Evolutionary conservation across 2,888 invertebrate species (phyloP).

Genomic region (Rhagonycha lutea): DNA sequence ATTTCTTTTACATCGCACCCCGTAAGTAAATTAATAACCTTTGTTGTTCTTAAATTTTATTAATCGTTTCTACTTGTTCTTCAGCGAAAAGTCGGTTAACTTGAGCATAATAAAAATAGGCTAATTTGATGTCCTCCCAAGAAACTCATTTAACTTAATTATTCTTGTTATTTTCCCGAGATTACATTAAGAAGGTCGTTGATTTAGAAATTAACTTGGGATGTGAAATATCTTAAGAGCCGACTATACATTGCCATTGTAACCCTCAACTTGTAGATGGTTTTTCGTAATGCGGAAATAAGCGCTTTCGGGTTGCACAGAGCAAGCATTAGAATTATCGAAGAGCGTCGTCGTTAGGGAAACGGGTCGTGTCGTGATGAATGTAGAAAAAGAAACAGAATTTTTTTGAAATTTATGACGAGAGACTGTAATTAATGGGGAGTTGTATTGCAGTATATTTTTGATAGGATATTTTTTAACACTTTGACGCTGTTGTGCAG

Average conservation of each 20-base stretch:
- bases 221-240: not conserved
- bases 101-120: not conserved
- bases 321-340: not conserved
- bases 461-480: slow-evolving; percentile 26
- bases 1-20: not conserved
- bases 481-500: slow-evolving; percentile 14
- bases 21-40: not conserved
- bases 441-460: slow-evolving; percentile 1
- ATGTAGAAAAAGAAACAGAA: not conserved
- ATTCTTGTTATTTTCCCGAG: not conserved
- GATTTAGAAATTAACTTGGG: not conserved
- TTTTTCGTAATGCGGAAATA: not conserved
- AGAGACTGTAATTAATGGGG: not conserved
- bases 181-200: not conserved
- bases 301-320: not conserved
- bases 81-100: not conserved
- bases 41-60: too few species aligned
- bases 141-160: not conserved
- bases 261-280: not conserved
- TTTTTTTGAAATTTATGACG: not conserved
- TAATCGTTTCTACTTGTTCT: not conserved
- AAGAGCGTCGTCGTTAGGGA: not conserved
- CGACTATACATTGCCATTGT: not conserved
- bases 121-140: not conserved
- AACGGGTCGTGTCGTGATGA: not conserved